Evolutionary conservation across 2,113 vertebrate genomes (phyloP).

Genomic region (Puffinus mauretanicus): DNA sequence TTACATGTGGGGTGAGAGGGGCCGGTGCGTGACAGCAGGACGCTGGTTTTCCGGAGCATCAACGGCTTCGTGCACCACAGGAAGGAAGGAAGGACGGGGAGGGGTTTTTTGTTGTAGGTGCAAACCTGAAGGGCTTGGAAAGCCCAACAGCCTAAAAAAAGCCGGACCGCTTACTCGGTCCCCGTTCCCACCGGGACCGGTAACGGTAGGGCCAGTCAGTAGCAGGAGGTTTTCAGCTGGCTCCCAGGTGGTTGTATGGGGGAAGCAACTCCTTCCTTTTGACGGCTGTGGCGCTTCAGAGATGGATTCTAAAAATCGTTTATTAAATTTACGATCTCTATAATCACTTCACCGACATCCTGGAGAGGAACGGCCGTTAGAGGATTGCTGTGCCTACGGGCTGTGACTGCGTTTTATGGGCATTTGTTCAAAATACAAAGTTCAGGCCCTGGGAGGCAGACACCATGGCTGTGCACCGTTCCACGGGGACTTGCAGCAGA

Average conservation of each 20-base stretch:
- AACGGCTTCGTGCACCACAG: neutral
- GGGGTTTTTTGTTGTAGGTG: neutral
- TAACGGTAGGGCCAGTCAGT: accelerated
- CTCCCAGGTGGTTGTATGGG: accelerated
- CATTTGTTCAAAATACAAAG: too few species aligned
- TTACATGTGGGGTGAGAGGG: neutral
- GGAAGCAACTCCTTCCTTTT: neutral
- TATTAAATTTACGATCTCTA: neutral
- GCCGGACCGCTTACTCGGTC: neutral
- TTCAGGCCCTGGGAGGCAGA: neutral
- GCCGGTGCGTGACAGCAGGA: too few species aligned
- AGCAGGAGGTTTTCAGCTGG: neutral
- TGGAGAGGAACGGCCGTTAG: neutral
- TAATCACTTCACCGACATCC: neutral
- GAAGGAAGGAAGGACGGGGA: too few species aligned
- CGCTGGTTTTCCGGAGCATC: neutral
- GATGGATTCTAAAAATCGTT: accelerated
- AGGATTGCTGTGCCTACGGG: neutral
- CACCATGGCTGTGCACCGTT: accelerated
- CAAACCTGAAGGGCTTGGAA: neutral
- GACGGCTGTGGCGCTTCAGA: neutral
- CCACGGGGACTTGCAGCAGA: neutral
- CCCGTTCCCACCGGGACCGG: accelerated
- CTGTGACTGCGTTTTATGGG: accelerated
- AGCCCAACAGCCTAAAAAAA: neutral